Base-by-base conservation (phyloP, 2,888 invertebrate genomes). In the Syrphus vitripennis region DNA sequence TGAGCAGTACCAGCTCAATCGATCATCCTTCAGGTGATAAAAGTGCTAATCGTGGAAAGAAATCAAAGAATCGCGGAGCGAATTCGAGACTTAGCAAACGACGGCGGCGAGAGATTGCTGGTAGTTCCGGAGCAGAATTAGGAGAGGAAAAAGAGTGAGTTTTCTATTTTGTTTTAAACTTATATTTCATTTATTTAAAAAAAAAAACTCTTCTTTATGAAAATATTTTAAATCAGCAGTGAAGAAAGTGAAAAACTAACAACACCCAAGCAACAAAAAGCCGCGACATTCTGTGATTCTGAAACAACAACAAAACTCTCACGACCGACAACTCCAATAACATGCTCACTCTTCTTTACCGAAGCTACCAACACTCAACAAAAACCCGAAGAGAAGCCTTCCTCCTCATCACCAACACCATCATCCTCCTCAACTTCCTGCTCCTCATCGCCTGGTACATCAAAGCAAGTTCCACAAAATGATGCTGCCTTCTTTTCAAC, bases 1-100 rank as follows among this genome's bases (percentile, higher is more conserved):
- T 91, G 90, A 92, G 92, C 71, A 92, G 92, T 86, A 91, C 92
- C 26, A 92, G 92, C 70, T 92, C 92, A 0, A 89, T 90, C 61
- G 90, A 91, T 34, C 87, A 87, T 71, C 82, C 80, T 34, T 76
- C 19, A 80, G 74, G 77, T 59, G 86, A 87, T 34, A 87, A 87
- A 45, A 45, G 57, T 37, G 59, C 63, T 0, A 83, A 59, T 71
- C 87, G 82, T 4, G 82, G 78, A 2, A 87, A 82, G 48, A 87
- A 88, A 59, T 82, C 87, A 0, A 89, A 89, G 86, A 81, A 87
- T 34, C 88, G 88, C 6, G 88, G 83, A 45, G 19, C 83, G 7
- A 71, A 70, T 57, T 78, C 79, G 87, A 88, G 67, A 45, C 87
- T 80, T 24, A 89, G 29, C 88, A 90, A 83, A 71, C 55, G 69